Evolutionary conservation across 2,113 vertebrate genomes (phyloP).

Genomic region (Ammodytes dubius): DNA sequence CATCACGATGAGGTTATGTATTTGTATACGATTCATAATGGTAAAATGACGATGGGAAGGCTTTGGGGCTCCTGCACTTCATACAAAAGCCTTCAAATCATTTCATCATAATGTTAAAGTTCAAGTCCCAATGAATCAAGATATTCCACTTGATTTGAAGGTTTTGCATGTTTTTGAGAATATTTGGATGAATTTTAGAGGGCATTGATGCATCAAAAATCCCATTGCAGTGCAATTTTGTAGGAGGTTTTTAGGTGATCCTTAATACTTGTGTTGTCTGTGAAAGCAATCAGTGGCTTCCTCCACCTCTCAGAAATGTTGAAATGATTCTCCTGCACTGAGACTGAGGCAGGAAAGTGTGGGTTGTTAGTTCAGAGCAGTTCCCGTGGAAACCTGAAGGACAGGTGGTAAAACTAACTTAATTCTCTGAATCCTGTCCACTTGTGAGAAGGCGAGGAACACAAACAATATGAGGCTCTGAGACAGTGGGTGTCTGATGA

Average conservation of each 20-base stretch:
- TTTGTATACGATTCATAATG: too few species aligned
- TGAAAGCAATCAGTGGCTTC: constrained; percentile 29
- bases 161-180: neutral
- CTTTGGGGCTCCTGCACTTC: too few species aligned
- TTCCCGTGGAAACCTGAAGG: neutral
- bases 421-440: neutral
- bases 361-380: constrained; percentile 9
- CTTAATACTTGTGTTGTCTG: neutral
- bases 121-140: too few species aligned
- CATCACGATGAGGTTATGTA: too few species aligned
- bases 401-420: constrained; percentile 16
- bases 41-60: too few species aligned
- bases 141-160: neutral
- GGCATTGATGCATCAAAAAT: neutral
- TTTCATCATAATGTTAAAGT: too few species aligned
- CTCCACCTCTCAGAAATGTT: neutral
- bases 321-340: neutral
- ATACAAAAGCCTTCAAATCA: too few species aligned
- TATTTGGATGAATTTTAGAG: neutral
- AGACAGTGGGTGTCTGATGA: neutral
- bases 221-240: neutral
- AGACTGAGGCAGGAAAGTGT: constrained; percentile 41
- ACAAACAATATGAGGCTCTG: neutral
- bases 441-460: neutral
- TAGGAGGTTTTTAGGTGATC: neutral